phyloP scores from a whole-genome alignment of 2,888 invertebrate species.

The Amblyteles armatorius region DNA sequence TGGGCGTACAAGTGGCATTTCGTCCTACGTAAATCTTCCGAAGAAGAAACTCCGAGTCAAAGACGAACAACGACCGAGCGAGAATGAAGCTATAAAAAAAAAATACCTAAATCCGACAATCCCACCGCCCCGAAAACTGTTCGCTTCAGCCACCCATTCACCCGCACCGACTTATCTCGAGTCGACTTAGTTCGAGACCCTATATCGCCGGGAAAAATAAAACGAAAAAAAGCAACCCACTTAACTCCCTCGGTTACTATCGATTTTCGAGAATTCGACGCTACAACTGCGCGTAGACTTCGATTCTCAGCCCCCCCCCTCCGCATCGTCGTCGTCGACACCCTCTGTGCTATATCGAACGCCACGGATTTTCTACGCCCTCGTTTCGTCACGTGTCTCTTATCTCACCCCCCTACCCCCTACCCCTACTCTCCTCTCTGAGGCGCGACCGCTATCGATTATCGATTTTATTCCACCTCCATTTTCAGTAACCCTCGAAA shows the following conservation, averaged over 20 bases:
- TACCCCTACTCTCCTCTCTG: background rate
- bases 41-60: slow-evolving; percentile 2
- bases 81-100: slow-evolving; percentile 16
- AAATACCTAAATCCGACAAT: background rate
- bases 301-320: slow-evolving; percentile 5
- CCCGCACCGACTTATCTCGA: slow-evolving; percentile 1
- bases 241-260: slow-evolving; percentile 52
- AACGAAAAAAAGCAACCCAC: background rate
- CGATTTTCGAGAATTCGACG: slow-evolving; percentile 66
- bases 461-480: slow-evolving; percentile 51
- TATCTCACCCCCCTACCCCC: background rate
- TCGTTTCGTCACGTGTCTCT: slow-evolving; percentile 39
- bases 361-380: slow-evolving; percentile 50
- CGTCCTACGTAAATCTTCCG: slow-evolving; percentile 65
- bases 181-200: no score
- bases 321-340: background rate
- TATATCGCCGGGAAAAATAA: background rate
- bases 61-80: slow-evolving; percentile 14
- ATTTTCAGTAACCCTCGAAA: no score
- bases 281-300: slow-evolving; percentile 66
- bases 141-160: background rate
- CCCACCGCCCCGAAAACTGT: background rate
- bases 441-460: slow-evolving; percentile 35
- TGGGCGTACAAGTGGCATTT: slow-evolving; percentile 72
- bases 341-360: slow-evolving; percentile 34